Evolutionary conservation across 53 echinoderm and acorn worm genomes (phyloP), one percentile per base, ranked within the genome.

Genomic region (Echinometra lucunter): DNA sequence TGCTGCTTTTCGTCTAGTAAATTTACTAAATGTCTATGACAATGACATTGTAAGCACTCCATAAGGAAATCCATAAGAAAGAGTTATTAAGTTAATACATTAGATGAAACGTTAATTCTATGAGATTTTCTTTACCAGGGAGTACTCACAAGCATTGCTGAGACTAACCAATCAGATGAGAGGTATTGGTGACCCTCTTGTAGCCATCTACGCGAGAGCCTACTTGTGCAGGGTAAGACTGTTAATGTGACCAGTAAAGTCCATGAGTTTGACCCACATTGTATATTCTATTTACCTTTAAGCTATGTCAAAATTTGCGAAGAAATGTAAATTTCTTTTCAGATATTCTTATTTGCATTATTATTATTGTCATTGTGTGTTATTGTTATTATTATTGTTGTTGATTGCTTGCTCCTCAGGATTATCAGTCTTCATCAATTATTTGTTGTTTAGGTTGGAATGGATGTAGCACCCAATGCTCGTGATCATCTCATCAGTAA

Each of bases 111-210:
- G 5, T 13, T 53, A 2, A 53, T 53, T 53, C 1, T 53, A 0
- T 53, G 1, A 9, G 13, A 53, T 12, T 69, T 69, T 49, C 32
- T 6, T 58, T 37, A 1, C 3, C 95, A 99, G 99, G 28, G 99
- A 99, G 91, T 99, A 99, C 85, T 96, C 97, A 3, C 99, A 99
- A 89, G 99, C 99, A 16, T 95, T 99, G 83, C 91, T 98, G 13
- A 95, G 99, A 92, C 88, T 99, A 58, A 97, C 99, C 95, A 99
- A 96, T 94, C 99, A 99, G 94, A 99, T 99, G 95, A 74, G 99
- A 74, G 99, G 99, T 9, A 96, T 99, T 19, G 99, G 98, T 42
- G 99, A 98, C 92, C 99, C 98, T 28, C 91, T 99, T 45, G 99
- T 99, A 0, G 97, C 97, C 21, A 95, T 99, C 88, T 98, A 98